Evolutionary conservation across 2,888 invertebrate species (phyloP).

Genomic region (Gasteruption jaculator): DNA sequence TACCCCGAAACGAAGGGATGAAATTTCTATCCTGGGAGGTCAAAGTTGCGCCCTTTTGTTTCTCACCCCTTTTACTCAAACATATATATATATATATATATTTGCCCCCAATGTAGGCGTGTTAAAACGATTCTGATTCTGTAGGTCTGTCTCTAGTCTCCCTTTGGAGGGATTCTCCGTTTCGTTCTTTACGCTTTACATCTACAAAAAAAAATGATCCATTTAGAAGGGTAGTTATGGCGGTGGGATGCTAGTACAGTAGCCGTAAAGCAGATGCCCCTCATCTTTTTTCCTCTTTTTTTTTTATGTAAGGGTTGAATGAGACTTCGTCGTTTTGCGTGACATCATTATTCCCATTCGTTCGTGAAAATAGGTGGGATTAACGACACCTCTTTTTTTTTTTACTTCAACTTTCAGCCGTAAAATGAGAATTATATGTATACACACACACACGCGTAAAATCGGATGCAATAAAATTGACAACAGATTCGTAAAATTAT

Average conservation of each 20-base stretch:
- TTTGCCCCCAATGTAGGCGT: constrained; percentile 35
- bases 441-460: no score
- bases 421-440: no score
- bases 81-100: constrained; percentile 16
- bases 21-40: no score
- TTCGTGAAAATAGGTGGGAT: background rate
- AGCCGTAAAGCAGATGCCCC: constrained; percentile 31
- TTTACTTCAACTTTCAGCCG: no score
- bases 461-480: no score
- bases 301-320: constrained; percentile 22
- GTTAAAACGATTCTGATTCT: constrained; percentile 36
- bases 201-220: constrained; percentile 31
- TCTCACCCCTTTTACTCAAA: no score
- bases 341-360: constrained; percentile 42
- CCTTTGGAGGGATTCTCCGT: constrained; percentile 5
- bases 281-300: constrained; percentile 9
- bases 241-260: no score
- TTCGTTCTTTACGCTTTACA: no score
- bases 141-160: constrained; percentile 13
- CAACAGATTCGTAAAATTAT: no score
- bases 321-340: constrained; percentile 37
- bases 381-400: no score
- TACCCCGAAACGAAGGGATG: no score
- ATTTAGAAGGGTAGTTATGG: constrained; percentile 25
- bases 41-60: no score